phyloP scores from a whole-genome alignment of 2,113 vertebrate genomes.

The Campylomormyrus tamandua region DNA sequence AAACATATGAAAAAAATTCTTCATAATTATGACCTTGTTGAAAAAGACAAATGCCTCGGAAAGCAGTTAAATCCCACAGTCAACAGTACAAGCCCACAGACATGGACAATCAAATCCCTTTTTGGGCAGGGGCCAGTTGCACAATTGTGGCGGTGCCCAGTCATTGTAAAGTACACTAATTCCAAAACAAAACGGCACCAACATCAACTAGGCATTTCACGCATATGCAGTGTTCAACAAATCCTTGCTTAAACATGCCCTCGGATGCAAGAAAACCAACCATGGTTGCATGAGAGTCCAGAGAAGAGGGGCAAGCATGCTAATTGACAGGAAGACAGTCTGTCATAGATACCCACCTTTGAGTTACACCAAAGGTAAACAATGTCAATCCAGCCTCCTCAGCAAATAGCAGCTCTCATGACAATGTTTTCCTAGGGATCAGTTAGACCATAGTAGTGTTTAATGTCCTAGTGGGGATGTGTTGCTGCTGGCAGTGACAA shows the following conservation, averaged over 20 bases:
- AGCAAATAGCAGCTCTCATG: neutral
- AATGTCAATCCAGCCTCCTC: constrained; percentile 9
- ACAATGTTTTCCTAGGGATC: neutral
- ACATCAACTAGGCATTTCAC: neutral
- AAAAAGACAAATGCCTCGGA: neutral
- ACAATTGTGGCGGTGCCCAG: neutral
- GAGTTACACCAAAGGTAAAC: constrained; percentile 32
- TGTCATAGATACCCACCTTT: neutral
- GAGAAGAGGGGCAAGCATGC: neutral
- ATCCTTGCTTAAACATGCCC: neutral
- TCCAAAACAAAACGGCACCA: neutral
- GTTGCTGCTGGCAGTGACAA: neutral
- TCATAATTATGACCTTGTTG: neutral
- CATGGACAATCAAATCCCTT: neutral
- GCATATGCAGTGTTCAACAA: neutral
- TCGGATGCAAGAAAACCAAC: neutral
- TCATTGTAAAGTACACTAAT: neutral
- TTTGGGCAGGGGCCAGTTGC: neutral
- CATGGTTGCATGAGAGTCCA: neutral
- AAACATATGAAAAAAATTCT: neutral
- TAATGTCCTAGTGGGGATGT: neutral
- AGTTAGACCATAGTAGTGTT: neutral
- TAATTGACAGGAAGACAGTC: neutral
- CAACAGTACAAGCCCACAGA: neutral
- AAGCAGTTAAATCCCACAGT: neutral